phyloP scores from a whole-genome alignment of 2,797 vertebrate genomes.

The Molothrus ater region DNA sequence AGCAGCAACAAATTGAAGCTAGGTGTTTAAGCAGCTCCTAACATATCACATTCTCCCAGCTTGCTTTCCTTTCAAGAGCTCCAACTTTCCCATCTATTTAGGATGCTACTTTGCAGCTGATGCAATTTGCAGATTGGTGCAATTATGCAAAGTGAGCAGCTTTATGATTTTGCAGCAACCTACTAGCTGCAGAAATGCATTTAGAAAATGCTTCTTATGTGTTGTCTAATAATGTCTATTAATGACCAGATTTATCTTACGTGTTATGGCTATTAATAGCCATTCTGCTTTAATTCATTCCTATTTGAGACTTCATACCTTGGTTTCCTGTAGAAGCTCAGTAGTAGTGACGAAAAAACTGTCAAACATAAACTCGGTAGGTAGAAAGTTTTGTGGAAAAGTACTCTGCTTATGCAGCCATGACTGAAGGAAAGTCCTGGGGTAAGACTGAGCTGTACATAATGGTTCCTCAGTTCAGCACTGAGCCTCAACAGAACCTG shows the following conservation, averaged over 20 bases:
- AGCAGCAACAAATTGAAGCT: neutral
- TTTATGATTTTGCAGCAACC: neutral
- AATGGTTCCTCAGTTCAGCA: accelerated
- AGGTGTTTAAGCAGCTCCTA: neutral
- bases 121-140: neutral
- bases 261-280: neutral
- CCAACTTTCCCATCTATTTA: neutral
- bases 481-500: neutral
- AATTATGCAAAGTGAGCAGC: neutral
- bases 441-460: neutral
- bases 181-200: neutral
- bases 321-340: neutral
- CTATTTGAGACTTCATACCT: neutral
- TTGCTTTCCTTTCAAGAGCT: neutral
- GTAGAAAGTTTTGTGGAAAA: neutral
- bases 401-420: accelerated
- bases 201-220: neutral
- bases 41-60: accelerated
- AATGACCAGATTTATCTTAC: neutral
- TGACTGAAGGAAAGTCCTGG: neutral
- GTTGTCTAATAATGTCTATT: neutral
- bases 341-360: neutral
- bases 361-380: neutral
- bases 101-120: neutral
- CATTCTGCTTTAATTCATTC: neutral